Evolutionary conservation across 2,797 vertebrate species (phyloP), one percentile per base, ranked within the genome.

Genomic region (Balearica regulorum): DNA sequence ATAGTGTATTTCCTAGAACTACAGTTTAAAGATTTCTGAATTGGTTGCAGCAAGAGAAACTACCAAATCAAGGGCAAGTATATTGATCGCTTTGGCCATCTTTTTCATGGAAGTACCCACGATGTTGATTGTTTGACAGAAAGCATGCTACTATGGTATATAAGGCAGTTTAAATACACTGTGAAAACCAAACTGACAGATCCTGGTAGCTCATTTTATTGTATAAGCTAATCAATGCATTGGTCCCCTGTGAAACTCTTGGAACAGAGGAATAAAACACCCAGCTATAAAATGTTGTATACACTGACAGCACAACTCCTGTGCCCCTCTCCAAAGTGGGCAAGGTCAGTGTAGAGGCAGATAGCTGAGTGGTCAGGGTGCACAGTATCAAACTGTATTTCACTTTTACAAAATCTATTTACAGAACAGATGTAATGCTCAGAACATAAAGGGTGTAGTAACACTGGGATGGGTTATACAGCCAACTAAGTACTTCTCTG

Each of bases 341-440:
- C 5, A 46, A 25, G 65, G 46, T 84, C 57, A 71, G 26, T 9
- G 28, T 37, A 55, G 37, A 33, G 49, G 31, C 37, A 77, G 69
- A 58, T 71, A 53, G 58, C 55, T 51, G 73, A 33, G 64, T 26
- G 17, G 25, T 62, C 75, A 68, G 55, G 29, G 46, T 71, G 62
- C 44, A 24, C 61, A 49, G 29, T 44, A 44, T 68, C 46, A 60
- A 55, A n/a, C 9, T 0, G n/a, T 68, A 55, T 54, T 87, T 89
- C 35, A 73, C 65, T 85, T 58, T 70, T 89, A 85, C 82, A 86
- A 75, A 94, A 86, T 35, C 92, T 97, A 91, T 98, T 98, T 97
- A 97, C 95, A 98, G 97, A 98, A 96, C 89, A 97, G 93, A 96
- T 93, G 84, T 91, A 96, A 97, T 88, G 82, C 81, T 95, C 91